Conservation (phyloP, 2,113 vertebrate species). For the Larimichthys crocea region DNA sequence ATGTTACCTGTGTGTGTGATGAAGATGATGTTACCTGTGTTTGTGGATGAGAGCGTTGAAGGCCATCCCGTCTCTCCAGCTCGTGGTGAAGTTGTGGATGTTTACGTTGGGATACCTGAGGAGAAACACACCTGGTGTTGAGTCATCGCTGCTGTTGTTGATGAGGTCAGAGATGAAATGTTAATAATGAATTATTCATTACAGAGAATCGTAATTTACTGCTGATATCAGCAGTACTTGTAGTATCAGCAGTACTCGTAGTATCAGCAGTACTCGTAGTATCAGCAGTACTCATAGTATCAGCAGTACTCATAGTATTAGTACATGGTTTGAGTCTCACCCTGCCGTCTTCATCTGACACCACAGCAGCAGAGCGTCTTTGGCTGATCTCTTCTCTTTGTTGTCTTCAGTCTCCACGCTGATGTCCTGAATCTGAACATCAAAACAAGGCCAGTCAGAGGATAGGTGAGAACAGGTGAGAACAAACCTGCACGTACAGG, state of each 20-base stretch:
- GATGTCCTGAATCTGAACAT: slow-evolving; percentile 95
- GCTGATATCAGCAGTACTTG: too few relatives aligned
- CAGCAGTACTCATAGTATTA: too few relatives aligned
- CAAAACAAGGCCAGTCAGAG: background rate
- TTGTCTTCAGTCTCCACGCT: slow-evolving; percentile 98
- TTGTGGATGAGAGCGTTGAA: slow-evolving; percentile 99
- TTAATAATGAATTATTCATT: too few relatives aligned
- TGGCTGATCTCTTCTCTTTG: slow-evolving; percentile 97
- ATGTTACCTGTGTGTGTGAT: background rate
- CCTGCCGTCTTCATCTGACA: slow-evolving; percentile 99
- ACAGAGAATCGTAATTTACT: too few relatives aligned
- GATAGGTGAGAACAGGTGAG: background rate
- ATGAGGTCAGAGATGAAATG: too few relatives aligned
- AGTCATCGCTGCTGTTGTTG: too few relatives aligned
- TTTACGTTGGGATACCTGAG: slow-evolving; percentile 96
- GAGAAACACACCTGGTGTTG: background rate
- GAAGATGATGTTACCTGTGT: slow-evolving; percentile 87
- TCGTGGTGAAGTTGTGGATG: slow-evolving; percentile 97
- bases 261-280: too few relatives aligned
- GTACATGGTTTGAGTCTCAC: slow-evolving; percentile 73
- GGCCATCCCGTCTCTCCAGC: slow-evolving; percentile 98
- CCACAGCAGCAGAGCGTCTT: slow-evolving; percentile 96
- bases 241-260: too few relatives aligned
- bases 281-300: too few relatives aligned
- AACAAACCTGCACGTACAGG: background rate